A percentile compares a stretch with the other conserved stretches of the same genome.
phyloP scores from a whole-genome alignment of 64 coral and sea anemone genomes.

The Porites lutea region DNA sequence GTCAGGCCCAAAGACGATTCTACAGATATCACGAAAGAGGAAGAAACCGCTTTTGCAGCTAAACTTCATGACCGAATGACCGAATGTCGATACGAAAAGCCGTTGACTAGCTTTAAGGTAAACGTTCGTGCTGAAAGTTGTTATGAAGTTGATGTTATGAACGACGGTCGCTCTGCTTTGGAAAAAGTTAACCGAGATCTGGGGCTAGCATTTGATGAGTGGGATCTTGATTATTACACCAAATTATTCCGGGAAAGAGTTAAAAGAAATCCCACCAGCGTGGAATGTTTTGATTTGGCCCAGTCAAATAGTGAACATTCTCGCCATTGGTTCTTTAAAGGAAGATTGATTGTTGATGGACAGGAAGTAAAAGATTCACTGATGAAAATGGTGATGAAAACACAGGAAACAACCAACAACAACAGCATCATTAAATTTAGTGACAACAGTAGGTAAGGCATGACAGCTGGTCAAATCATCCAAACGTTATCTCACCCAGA shows the following conservation, averaged over 20 bases:
- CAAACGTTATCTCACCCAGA: too few relatives aligned
- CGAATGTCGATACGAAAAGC: slow-evolving; percentile 84
- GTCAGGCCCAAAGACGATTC: slow-evolving; percentile 46
- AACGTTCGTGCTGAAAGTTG: slow-evolving; percentile 67
- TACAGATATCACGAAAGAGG: slow-evolving; percentile 65
- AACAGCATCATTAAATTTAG: slow-evolving; percentile 95
- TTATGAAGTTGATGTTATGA: slow-evolving; percentile 85
- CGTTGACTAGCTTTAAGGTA: slow-evolving; percentile 83
- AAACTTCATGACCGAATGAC: slow-evolving; percentile 95
- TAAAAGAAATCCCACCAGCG: slow-evolving; percentile 91
- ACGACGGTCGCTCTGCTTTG: slow-evolving; percentile 60
- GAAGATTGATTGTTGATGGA: slow-evolving; percentile 86
- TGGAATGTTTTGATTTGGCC: slow-evolving; percentile 98
- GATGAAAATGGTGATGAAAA: slow-evolving; percentile 96
- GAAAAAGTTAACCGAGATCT: slow-evolving; percentile 90
- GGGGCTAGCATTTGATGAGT: slow-evolving; percentile 93
- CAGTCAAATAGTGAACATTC: slow-evolving; percentile 98
- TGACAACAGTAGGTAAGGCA: slow-evolving; percentile 88
- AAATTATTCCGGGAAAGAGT: slow-evolving; percentile 84
- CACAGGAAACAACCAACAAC: slow-evolving; percentile 77
- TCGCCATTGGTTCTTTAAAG: slow-evolving; percentile 97
- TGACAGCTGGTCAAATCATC: background rate
- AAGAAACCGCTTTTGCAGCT: slow-evolving; percentile 75
- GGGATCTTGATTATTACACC: slow-evolving; percentile 97
- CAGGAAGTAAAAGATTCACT: slow-evolving; percentile 79